Percentiles rank a stretch among this genome's conserved stretches.
These are phyloP conservation scores for Cyprinodon brontotheroides DNA, from an alignment of 2,113 vertebrate species.

Conservation along the genomic window DNA sequence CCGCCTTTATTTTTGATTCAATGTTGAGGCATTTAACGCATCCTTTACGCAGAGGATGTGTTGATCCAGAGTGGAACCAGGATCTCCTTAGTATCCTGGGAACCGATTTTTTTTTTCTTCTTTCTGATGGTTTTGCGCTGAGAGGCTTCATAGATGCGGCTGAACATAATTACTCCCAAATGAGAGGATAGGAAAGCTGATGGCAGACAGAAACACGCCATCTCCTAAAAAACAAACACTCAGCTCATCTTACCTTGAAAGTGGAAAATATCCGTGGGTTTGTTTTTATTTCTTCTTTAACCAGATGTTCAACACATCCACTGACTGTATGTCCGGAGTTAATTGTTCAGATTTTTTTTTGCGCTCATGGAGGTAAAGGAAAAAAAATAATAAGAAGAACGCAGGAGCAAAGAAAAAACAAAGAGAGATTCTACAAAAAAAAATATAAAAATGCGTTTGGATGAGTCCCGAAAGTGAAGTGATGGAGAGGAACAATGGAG, in stretches of 20 bases:
- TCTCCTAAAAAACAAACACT: no score
- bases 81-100: constrained; percentile 31
- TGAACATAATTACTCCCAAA: not conserved
- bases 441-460: constrained; percentile 20
- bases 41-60: not conserved
- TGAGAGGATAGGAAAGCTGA: not conserved
- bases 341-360: constrained; percentile 13
- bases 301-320: constrained; percentile 66
- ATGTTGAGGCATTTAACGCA: not conserved
- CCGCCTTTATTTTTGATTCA: not conserved
- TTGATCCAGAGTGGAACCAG: constrained; percentile 1
- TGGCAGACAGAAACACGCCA: not conserved
- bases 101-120: constrained; percentile 12
- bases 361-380: constrained; percentile 9
- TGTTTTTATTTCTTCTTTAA: constrained; percentile 34
- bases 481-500: constrained; percentile 27
- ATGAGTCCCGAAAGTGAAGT: constrained; percentile 35
- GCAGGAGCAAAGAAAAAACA: constrained; percentile 7
- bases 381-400: constrained; percentile 22
- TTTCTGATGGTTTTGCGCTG: constrained; percentile 18
- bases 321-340: constrained; percentile 31
- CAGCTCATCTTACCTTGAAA: constrained; percentile 54
- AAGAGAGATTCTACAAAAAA: constrained; percentile 5
- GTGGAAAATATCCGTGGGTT: constrained; percentile 36
- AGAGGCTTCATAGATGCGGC: constrained; percentile 8